Base-by-base conservation (phyloP, 2,797 vertebrate genomes). In the Lepus oiostolus region DNA sequence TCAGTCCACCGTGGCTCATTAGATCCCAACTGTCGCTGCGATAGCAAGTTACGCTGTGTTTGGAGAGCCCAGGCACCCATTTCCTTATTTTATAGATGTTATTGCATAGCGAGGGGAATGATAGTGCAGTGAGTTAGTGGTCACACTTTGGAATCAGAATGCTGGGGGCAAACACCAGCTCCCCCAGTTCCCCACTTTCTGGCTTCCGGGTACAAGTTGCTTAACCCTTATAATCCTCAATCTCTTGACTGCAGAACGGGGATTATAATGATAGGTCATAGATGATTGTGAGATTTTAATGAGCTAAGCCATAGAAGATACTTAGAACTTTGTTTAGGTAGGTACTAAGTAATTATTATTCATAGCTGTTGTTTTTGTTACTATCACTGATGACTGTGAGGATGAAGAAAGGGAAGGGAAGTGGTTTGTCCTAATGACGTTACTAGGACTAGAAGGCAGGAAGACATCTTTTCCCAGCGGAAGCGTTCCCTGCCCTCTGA, bases 321-420 rank as follows among this genome's bases (percentile, higher is more conserved):
- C 65, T 86, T 83, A 85, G 28, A 91, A 89, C 42, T 24, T 85
- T 92, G 58, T 58, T 88, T 16, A 47, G 12, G 12, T 93, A 75
- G 90, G 30, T 79, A 94, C 12, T 95, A 54, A 63, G 50, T 58
- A 81, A 72, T 70, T 88, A 82, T 87, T 75, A 35, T 62, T 79
- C 74, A 28, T 65, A 24, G 17, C 67, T 50, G 30, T 67, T 85
- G 58, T 76, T 81, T 58, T 58, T 58, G 16, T 58, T 58, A 58
- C 54, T 58, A 58, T 58, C 19, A 58, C 54, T 58, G 19, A 32
- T 74, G 91, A 47, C 22, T 38, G 17, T 72, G 85, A 77, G 62
- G 32, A 82, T 93, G 90, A 91, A 95, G 54, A 95, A 90, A 92
- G 11, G 52, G 54, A 93, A 32, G 6, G 62, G 7, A 91, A 85